phyloP scores from a whole-genome alignment of 2,888 invertebrate species.

The Himalopsyche tibetana region DNA sequence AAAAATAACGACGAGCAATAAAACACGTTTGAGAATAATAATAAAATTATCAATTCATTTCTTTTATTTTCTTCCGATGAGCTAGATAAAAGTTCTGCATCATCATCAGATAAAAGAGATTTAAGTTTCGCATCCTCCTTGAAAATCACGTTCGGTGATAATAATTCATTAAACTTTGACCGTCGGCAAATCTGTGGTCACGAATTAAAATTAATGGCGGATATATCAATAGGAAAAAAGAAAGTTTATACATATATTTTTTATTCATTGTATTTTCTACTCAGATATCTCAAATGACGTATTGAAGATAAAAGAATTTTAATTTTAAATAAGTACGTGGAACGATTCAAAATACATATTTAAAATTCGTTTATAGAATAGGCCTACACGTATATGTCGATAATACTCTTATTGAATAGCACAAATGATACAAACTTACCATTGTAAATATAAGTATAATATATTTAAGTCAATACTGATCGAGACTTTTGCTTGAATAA shows the following conservation, averaged over 20 bases:
- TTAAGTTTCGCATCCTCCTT: slow-evolving; percentile 28
- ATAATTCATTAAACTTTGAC: slow-evolving; percentile 48
- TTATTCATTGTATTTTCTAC: too few relatives aligned
- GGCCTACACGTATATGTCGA: too few relatives aligned
- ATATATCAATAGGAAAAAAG: background rate
- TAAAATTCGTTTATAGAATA: too few relatives aligned
- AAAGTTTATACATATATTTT: background rate
- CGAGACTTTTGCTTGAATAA: too few relatives aligned
- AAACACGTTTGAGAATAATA: background rate
- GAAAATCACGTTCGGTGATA: slow-evolving; percentile 8
- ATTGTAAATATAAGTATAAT: too few relatives aligned
- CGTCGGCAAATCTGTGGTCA: slow-evolving; percentile 45
- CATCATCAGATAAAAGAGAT: background rate
- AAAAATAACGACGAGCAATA: background rate
- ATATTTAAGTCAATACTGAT: too few relatives aligned
- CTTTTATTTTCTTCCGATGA: background rate
- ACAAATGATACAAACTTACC: too few relatives aligned
- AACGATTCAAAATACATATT: too few relatives aligned
- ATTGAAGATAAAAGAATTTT: too few relatives aligned
- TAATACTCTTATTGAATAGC: too few relatives aligned
- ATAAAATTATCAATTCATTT: background rate
- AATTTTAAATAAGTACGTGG: too few relatives aligned
- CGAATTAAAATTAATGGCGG: slow-evolving; percentile 19
- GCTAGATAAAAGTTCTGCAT: background rate
- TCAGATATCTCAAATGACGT: too few relatives aligned